Evolutionary conservation across 2,113 vertebrate species (phyloP), one percentile per base, ranked within the genome.

Genomic region (Halichoerus grypus): DNA sequence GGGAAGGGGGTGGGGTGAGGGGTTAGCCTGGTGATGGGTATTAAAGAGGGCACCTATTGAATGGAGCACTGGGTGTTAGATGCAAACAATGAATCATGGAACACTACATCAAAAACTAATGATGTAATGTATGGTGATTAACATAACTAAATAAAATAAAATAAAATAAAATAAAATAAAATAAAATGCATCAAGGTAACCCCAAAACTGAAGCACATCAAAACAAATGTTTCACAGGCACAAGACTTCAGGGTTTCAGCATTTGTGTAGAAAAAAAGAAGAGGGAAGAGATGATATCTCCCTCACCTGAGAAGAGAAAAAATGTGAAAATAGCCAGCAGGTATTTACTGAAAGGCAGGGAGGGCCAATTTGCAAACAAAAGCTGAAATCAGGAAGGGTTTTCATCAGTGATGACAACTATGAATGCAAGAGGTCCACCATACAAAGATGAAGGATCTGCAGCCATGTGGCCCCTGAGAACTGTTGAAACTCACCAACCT

Each of bases 231-330:
- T 59, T 36, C 76, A 53, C 7, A 46, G n/a, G n/a, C 53, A 24
- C 8, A 84, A 72, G 57, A 88, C 46, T 22, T 93, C 76, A 94
- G 63, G 46, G 13, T 57, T 95, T 92, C 63, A 92, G 83, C 55
- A 89, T 76, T 33, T 83, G 51, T 77, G 57, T 57, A 86, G 72
- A 42, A 94, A 49, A 55, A 55, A 92, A 55, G 59, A 39, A 93
- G 24, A 49, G 39, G 9, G 19, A 59, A 49, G 51, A 55, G 22
- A n/a, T 24, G 55, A 3, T 80, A 24, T 85, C 72, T 71, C 15
- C 24, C 12, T 86, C 57, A 76, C 19, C 57, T 61, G 8, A 49
- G 71, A 97, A 42, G 31, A 89, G 63, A 84, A 71, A 59, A 59
- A 16, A 69, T 51, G 18, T 89, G 65, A 51, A 93, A 93, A 93